Evolutionary conservation across 2,113 vertebrate species (phyloP).

Genomic region (Xiphophorus maculatus): DNA sequence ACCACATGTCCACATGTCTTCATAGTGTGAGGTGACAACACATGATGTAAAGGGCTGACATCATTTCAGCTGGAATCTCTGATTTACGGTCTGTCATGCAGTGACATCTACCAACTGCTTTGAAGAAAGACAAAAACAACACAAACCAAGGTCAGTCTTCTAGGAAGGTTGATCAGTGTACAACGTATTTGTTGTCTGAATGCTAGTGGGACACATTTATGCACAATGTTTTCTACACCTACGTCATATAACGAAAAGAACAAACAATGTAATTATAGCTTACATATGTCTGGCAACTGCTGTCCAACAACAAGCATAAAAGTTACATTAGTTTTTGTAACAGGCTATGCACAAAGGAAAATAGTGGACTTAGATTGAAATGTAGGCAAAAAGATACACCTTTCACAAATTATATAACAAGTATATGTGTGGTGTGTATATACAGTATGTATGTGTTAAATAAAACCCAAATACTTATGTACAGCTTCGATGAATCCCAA

Average conservation of each 20-base stretch:
- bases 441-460: neutral
- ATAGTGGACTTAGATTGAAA: neutral
- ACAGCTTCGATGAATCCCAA: neutral
- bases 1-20: constrained; percentile 54
- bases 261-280: neutral
- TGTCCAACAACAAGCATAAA: too few species aligned
- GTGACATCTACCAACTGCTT: constrained; percentile 36
- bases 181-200: neutral
- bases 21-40: constrained; percentile 62
- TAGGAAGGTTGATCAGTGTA: constrained; percentile 19
- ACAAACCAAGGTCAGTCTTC: constrained; percentile 62
- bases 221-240: neutral
- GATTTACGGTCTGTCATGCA: constrained; percentile 60
- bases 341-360: neutral
- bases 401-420: neutral
- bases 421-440: neutral
- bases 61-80: constrained; percentile 70
- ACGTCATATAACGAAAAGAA: neutral
- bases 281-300: too few species aligned
- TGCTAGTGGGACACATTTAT: neutral
- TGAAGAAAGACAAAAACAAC: constrained; percentile 41
- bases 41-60: constrained; percentile 74
- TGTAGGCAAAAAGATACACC: neutral
- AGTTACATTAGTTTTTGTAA: neutral
- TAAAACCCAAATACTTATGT: neutral